Evolutionary conservation across 2,113 vertebrate species (phyloP).

Genomic region (Gracilinanus agilis): DNA sequence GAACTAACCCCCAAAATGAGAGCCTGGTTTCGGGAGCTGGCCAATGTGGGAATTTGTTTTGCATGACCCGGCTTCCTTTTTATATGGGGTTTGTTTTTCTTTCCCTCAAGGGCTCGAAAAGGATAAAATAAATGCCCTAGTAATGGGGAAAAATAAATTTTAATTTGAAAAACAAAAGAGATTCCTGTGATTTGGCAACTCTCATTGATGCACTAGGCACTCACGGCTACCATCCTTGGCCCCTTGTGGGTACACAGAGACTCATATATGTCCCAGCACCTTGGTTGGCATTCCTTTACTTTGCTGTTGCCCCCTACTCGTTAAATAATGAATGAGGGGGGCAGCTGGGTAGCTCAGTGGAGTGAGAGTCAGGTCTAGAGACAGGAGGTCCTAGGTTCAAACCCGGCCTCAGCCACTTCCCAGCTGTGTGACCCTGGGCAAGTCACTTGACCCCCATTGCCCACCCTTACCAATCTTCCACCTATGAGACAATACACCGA

Average conservation of each 20-base stretch:
- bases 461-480: too few relatives aligned
- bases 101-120: neutral
- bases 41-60: neutral
- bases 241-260: neutral
- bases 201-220: neutral
- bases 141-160: neutral
- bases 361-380: too few relatives aligned
- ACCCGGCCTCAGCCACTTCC: too few relatives aligned
- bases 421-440: too few relatives aligned
- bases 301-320: neutral
- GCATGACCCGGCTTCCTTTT: neutral
- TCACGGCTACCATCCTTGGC: neutral
- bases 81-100: neutral
- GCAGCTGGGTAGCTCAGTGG: too few relatives aligned
- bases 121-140: neutral
- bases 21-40: neutral
- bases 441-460: too few relatives aligned
- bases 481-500: too few relatives aligned
- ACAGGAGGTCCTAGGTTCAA: too few relatives aligned
- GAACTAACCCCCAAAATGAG: neutral
- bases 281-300: neutral
- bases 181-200: neutral
- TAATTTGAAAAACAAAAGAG: neutral
- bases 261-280: neutral
- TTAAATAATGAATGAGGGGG: neutral